These are phyloP conservation scores for Eupithecia inturbata DNA, from an alignment of 2,888 invertebrate species.

Conservation along the genomic window DNA sequence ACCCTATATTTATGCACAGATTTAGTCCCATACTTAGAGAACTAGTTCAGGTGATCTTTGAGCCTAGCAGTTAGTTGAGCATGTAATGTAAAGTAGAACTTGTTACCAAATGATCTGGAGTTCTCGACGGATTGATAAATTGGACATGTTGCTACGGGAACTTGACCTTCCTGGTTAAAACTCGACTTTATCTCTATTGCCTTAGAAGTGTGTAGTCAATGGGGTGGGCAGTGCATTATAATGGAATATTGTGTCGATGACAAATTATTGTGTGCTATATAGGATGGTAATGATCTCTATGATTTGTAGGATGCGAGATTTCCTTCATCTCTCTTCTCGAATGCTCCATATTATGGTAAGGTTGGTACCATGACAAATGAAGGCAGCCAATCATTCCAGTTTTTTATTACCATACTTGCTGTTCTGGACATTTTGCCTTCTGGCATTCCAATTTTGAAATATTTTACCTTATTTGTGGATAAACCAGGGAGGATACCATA, in stretches of 20 bases:
- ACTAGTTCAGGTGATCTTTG: constrained; percentile 20
- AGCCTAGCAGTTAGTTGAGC: constrained; percentile 17
- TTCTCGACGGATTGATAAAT: constrained; percentile 22
- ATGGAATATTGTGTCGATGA: background rate
- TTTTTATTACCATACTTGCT: background rate
- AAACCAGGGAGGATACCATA: no score
- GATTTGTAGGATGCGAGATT: background rate
- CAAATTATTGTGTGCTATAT: background rate
- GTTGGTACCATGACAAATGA: background rate
- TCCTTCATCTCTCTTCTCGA: no score
- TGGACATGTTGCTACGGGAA: constrained; percentile 10
- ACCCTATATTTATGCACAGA: background rate
- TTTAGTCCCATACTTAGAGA: constrained; percentile 19
- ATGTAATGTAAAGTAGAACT: constrained; percentile 27
- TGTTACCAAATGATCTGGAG: constrained; percentile 31
- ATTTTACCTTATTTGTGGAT: background rate
- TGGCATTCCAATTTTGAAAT: background rate
- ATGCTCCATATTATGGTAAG: background rate
- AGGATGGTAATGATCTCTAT: background rate
- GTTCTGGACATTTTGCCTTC: background rate
- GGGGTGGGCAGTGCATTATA: background rate
- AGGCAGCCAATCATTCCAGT: background rate
- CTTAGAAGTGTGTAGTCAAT: background rate
- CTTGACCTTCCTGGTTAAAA: background rate
- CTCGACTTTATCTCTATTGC: background rate